Percentiles rank a stretch among this genome's conserved stretches.
phyloP scores from a whole-genome alignment of 2,888 invertebrate genomes.

The Cyaniris semiargus region DNA sequence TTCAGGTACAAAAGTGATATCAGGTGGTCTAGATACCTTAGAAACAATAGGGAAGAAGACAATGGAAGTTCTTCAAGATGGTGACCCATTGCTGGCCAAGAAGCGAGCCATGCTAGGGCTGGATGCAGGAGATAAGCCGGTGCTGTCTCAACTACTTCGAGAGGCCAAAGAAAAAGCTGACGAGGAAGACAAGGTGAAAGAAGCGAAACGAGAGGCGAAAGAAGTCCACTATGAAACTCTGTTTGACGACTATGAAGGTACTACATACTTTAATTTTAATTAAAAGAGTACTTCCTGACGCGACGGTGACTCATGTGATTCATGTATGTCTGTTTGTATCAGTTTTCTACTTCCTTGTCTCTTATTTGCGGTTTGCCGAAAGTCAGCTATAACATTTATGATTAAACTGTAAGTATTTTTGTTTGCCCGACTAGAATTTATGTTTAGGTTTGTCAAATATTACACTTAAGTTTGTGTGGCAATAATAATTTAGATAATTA shows the following conservation, averaged over 20 bases:
- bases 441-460: too few relatives aligned
- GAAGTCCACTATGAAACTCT: conserved; percentile 86
- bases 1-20: conserved; percentile 85
- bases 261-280: background rate
- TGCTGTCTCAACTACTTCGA: conserved; percentile 82
- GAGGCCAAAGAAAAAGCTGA: conserved; percentile 88
- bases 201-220: conserved; percentile 73
- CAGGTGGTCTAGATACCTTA: conserved; percentile 91
- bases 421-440: too few relatives aligned
- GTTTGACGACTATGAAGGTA: conserved; percentile 93
- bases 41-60: conserved; percentile 97
- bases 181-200: conserved; percentile 74
- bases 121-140: conserved; percentile 80
- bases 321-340: too few relatives aligned
- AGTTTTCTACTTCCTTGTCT: too few relatives aligned
- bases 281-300: too few relatives aligned
- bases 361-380: background rate
- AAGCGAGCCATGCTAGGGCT: conserved; percentile 85
- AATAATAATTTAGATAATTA: too few relatives aligned
- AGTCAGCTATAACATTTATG: too few relatives aligned
- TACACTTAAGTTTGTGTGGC: too few relatives aligned
- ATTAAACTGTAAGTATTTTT: too few relatives aligned
- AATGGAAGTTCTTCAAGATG: conserved; percentile 95
- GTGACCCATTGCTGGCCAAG: conserved; percentile 92
- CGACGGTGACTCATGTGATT: too few relatives aligned